A percentile compares a stretch with the other conserved stretches of the same genome.
Conservation (phyloP, 2,113 vertebrate genomes). For the Sceloporus tristichus region DNA sequence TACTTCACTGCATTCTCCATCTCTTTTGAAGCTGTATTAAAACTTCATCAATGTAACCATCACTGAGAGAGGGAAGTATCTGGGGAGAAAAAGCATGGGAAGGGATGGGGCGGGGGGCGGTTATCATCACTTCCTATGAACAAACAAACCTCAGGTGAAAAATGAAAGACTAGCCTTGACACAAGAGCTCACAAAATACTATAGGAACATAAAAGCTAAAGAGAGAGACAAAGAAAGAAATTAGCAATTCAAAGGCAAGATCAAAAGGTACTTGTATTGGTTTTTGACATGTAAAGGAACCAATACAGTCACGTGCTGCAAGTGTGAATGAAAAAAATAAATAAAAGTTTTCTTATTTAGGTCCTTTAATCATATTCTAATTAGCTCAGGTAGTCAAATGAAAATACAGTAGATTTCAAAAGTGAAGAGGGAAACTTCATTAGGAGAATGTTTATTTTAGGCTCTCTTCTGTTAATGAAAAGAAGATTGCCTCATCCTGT, state of each 20-base stretch:
- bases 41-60: background rate
- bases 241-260: slow-evolving; percentile 14
- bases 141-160: slow-evolving; percentile 11
- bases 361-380: background rate
- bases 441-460: background rate
- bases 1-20: background rate
- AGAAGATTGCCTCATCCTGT: background rate
- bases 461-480: background rate
- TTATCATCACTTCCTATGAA: slow-evolving; percentile 6
- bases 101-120: too few species aligned
- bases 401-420: background rate
- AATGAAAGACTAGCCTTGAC: slow-evolving; percentile 31
- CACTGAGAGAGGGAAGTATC: background rate
- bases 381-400: background rate
- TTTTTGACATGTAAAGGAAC: slow-evolving; percentile 21
- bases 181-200: background rate
- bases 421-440: background rate
- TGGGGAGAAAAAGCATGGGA: background rate
- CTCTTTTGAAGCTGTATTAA: background rate
- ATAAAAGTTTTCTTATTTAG: slow-evolving; percentile 3
- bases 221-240: background rate
- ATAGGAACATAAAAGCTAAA: slow-evolving; percentile 5
- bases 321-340: background rate
- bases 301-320: background rate
- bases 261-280: background rate